These are phyloP conservation scores for Brenthis hecate DNA, from an alignment of 2,888 invertebrate species.

Conservation along the genomic window DNA sequence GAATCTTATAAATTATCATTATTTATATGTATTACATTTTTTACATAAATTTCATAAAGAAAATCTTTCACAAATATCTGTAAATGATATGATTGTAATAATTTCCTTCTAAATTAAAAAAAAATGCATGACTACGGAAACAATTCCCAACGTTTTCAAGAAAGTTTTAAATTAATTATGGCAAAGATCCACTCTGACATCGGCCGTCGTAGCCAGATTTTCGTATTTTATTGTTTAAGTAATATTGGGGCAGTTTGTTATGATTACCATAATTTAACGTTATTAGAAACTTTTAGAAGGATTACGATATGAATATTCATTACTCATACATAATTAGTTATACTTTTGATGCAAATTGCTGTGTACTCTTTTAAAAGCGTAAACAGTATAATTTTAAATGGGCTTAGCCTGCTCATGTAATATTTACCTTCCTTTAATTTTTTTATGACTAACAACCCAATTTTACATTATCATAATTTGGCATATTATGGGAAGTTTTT, in stretches of 20 bases:
- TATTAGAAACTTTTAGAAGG: constrained; percentile 15
- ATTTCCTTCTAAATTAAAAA: constrained; percentile 9
- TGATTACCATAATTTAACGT: constrained; percentile 19
- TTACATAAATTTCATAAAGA: too few species aligned
- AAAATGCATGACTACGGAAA: constrained; percentile 12
- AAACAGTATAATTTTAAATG: neutral
- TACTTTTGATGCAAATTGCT: constrained; percentile 14
- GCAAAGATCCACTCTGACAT: constrained; percentile 1
- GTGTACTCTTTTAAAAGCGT: constrained; percentile 6
- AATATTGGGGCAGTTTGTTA: constrained; percentile 19
- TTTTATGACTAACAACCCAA: too few species aligned
- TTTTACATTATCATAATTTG: too few species aligned
- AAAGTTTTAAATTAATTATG: constrained; percentile 24
- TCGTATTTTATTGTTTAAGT: constrained; percentile 15
- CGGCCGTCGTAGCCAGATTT: constrained; percentile 21
- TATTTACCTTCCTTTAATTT: too few species aligned
- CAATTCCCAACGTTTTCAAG: constrained; percentile 17
- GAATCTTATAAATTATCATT: too few species aligned
- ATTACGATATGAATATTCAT: constrained; percentile 19
- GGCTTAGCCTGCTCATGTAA: too few species aligned
- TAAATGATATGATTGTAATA: neutral
- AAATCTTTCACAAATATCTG: too few species aligned
- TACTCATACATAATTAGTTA: constrained; percentile 13
- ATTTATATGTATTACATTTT: too few species aligned
- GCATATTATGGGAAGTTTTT: too few species aligned